Conservation (phyloP, 2,888 invertebrate species). For the Argyra leucocephala region DNA sequence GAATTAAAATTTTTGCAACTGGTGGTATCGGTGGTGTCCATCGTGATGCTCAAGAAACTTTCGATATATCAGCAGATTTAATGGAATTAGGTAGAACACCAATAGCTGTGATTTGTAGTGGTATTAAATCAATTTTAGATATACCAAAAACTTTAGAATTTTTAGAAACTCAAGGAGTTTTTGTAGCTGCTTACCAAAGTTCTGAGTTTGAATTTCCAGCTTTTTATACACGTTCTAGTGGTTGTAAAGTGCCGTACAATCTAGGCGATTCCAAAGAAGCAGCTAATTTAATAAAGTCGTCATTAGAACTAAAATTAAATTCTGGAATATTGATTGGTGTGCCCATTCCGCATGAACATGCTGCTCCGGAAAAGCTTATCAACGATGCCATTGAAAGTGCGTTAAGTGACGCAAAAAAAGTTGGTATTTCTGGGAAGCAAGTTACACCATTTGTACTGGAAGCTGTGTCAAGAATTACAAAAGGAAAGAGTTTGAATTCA, state of each 20-base stretch:
- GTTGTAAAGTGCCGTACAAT: slow-evolving; percentile 60
- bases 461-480: slow-evolving; percentile 67
- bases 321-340: slow-evolving; percentile 82
- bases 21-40: slow-evolving; percentile 88
- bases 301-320: slow-evolving; percentile 48
- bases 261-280: slow-evolving; percentile 56
- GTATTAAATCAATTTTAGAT: slow-evolving; percentile 94
- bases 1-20: slow-evolving; percentile 87
- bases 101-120: slow-evolving; percentile 87
- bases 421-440: slow-evolving; percentile 67
- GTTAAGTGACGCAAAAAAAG: slow-evolving; percentile 50
- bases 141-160: slow-evolving; percentile 89
- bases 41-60: slow-evolving; percentile 69
- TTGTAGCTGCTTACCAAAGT: slow-evolving; percentile 69
- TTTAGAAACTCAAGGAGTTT: slow-evolving; percentile 91
- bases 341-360: slow-evolving; percentile 69
- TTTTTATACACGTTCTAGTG: slow-evolving; percentile 78
- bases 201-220: slow-evolving; percentile 71
- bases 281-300: slow-evolving; percentile 57
- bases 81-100: slow-evolving; percentile 70
- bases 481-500: slow-evolving; percentile 69
- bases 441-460: slow-evolving; percentile 86
- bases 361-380: slow-evolving; percentile 49
- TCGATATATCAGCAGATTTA: slow-evolving; percentile 93
- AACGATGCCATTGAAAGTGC: slow-evolving; percentile 64